Conservation (phyloP, 2,888 invertebrate species). For the Dynastes hyllus region DNA sequence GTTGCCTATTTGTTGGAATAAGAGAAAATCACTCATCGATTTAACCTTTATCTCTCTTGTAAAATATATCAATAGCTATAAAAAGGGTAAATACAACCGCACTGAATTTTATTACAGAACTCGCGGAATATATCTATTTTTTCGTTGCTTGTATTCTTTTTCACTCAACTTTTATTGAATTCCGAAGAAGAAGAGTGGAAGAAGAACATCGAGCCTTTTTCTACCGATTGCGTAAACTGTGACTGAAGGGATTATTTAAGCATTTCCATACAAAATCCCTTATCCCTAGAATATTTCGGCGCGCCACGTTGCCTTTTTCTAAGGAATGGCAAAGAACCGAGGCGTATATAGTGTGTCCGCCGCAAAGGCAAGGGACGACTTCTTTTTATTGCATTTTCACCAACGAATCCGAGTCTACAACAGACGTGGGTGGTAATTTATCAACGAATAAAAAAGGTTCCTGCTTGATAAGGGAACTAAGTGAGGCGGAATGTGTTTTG, state of each 20-base stretch:
- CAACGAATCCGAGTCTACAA: conserved; percentile 5
- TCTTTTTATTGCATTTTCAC: conserved; percentile 36
- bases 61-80: conserved; percentile 30
- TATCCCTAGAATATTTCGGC: conserved; percentile 35
- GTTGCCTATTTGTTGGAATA: not conserved
- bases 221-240: conserved; percentile 37
- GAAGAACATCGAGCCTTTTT: conserved; percentile 35
- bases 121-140: conserved; percentile 23
- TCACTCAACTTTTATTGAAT: conserved; percentile 41
- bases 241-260: conserved; percentile 38
- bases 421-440: conserved; percentile 25
- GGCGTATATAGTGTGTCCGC: conserved; percentile 20
- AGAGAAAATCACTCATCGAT: conserved; percentile 9
- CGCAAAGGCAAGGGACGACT: conserved; percentile 25
- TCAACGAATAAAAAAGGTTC: conserved; percentile 3
- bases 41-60: conserved; percentile 15
- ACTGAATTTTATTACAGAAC: conserved; percentile 25
- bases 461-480: conserved; percentile 5
- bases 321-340: conserved; percentile 15
- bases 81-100: conserved; percentile 21
- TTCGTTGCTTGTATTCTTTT: conserved; percentile 31
- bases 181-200: conserved; percentile 14
- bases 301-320: conserved; percentile 5
- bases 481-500: conserved; percentile 4
- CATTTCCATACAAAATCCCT: conserved; percentile 39